Conservation (phyloP, 2,113 vertebrate species). For the Trichomycterus rosablanca region DNA sequence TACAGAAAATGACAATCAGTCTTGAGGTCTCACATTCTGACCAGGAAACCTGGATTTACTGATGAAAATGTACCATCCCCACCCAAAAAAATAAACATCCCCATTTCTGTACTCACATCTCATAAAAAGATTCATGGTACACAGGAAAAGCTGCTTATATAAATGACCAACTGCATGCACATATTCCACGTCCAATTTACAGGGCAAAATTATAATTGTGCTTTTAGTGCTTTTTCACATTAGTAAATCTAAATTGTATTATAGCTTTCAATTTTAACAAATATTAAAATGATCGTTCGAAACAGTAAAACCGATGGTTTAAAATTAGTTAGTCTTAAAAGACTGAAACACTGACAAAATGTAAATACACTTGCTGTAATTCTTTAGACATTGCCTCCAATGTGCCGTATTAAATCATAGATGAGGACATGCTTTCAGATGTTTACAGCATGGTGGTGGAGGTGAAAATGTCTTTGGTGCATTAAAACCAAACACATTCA, state of each 20-base stretch:
- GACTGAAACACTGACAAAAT: constrained; percentile 3
- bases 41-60: too few species aligned
- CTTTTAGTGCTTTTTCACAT: constrained; percentile 46
- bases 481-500: constrained; percentile 31
- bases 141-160: too few species aligned
- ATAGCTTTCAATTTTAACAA: constrained; percentile 1
- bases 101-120: too few species aligned
- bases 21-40: too few species aligned
- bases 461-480: constrained; percentile 39
- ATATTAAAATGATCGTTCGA: not conserved
- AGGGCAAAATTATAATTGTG: constrained; percentile 37
- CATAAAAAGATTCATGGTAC: too few species aligned
- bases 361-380: constrained; percentile 21
- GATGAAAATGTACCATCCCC: too few species aligned
- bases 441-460: not conserved
- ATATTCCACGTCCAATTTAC: constrained; percentile 21
- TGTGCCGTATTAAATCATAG: constrained; percentile 19
- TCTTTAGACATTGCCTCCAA: constrained; percentile 15
- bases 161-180: constrained; percentile 60
- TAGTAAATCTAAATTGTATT: constrained; percentile 21
- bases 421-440: not conserved
- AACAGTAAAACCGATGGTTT: not conserved
- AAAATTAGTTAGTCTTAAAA: constrained; percentile 4
- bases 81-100: too few species aligned
- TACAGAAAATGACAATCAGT: too few species aligned